Base-by-base conservation (phyloP, 2,797 vertebrate genomes). In the Apodemus agrarius region DNA sequence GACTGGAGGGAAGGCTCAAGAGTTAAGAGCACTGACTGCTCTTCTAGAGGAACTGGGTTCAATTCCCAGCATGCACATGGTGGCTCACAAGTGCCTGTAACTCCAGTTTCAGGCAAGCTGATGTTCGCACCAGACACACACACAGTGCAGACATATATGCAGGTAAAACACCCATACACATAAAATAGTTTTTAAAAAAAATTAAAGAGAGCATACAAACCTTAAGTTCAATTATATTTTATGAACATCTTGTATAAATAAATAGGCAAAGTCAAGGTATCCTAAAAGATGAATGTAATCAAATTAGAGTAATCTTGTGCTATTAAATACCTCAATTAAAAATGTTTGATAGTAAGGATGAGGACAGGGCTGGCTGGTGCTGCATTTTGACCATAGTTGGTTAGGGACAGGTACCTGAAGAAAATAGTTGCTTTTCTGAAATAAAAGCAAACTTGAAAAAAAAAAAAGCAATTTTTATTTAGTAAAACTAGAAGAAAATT, bases 341-440 rank as follows among this genome's bases (percentile, higher is more conserved):
- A 90, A 52, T 31, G 19, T 34, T 63, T 89, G 52, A n/a, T 43
- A 67, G 40, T 17, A 31, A 85, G 97, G 91, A 76, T 2, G 90
- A 94, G 91, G 89, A 82, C 31, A 67, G 97, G 98, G 80, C 69
- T 90, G 90, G 96, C 95, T 59, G 82, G n/a, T 96, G 92, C 98
- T 98, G 97, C 98, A 97, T 98, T 98, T 98, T 98, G 98, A 98
- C 98, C 98, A 98, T 29, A 98, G 96, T 96, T 95, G 97, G 61
- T 6, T 67, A 96, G 98, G 95, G 93, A 97, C 95, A 98, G 98
- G 95, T 91, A 83, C 94, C 94, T 98, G 97, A 98, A 98, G 97
- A 96, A 98, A 98, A 98, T 52, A 97, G 97, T 97, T 98, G 97
- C 98, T 98, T 98, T 92, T 98, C 97, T 98, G 96, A 98, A 98